A percentile compares a stretch with the other conserved stretches of the same genome.
These are phyloP conservation scores for Potamarius usumacintae DNA, from an alignment of 2,113 vertebrate genomes.

Conservation along the genomic window DNA sequence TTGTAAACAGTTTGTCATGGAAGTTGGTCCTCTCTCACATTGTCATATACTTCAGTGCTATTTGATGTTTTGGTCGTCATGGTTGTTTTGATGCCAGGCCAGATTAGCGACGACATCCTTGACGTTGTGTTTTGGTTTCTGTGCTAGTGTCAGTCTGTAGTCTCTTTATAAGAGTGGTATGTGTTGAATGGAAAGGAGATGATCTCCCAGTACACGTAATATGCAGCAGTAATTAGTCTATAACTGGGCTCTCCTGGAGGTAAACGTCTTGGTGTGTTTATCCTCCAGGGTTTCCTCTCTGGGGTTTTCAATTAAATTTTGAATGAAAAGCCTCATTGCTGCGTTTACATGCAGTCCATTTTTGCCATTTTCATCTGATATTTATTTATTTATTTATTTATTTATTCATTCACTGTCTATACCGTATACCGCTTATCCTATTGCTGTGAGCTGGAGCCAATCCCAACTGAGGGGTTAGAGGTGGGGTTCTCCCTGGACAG, in stretches of 20 bases:
- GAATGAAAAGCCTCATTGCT: not conserved
- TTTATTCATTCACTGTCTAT: not conserved
- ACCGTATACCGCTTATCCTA: not conserved
- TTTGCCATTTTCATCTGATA: not conserved
- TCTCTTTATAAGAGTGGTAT: not conserved
- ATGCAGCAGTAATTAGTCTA: not conserved
- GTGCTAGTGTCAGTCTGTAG: not conserved
- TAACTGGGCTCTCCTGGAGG: not conserved
- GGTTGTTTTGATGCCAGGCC: not conserved
- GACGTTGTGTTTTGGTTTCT: not conserved
- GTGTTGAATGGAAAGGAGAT: not conserved
- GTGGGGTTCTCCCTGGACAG: too few relatives aligned
- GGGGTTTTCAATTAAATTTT: not conserved
- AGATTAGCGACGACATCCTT: not conserved
- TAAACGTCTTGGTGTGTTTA: conserved; percentile 6
- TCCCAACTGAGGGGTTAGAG: too few relatives aligned
- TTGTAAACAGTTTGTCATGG: too few relatives aligned
- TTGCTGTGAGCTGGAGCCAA: too few relatives aligned
- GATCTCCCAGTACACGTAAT: not conserved
- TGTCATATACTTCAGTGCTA: too few relatives aligned
- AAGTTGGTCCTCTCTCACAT: too few relatives aligned
- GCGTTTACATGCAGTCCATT: not conserved
- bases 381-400: not conserved
- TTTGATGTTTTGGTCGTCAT: too few relatives aligned
- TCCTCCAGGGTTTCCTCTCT: not conserved